Evolutionary conservation across 2,888 invertebrate species (phyloP).

Genomic region (Metalampra italica): DNA sequence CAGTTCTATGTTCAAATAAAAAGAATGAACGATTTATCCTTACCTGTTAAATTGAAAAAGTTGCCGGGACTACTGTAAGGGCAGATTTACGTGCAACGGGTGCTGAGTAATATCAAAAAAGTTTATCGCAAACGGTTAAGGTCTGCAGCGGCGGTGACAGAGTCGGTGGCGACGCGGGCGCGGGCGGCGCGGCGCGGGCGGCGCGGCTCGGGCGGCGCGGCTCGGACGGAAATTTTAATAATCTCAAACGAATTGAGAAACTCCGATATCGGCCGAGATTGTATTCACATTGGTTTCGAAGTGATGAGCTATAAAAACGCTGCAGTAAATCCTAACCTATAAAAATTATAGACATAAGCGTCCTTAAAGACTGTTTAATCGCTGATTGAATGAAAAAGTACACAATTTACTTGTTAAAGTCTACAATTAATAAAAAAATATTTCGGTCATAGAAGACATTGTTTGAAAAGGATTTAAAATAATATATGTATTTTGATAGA

Average conservation of each 20-base stretch:
- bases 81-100: constrained; percentile 72
- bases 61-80: constrained; percentile 70
- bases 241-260: constrained; percentile 53
- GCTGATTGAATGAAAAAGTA: too few relatives aligned
- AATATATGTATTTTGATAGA: too few relatives aligned
- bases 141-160: constrained; percentile 23
- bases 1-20: constrained; percentile 75
- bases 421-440: too few relatives aligned
- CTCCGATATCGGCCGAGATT: constrained; percentile 21
- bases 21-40: constrained; percentile 77
- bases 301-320: not conserved
- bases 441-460: too few relatives aligned
- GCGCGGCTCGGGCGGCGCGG: constrained; percentile 13
- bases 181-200: constrained; percentile 11
- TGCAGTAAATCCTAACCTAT: not conserved
- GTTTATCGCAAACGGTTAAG: constrained; percentile 62
- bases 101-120: constrained; percentile 76
- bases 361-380: too few relatives aligned
- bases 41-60: constrained; percentile 79
- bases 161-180: constrained; percentile 9
- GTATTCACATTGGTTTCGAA: not conserved
- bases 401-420: too few relatives aligned
- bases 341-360: too few relatives aligned
- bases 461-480: too few relatives aligned
- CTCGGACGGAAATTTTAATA: constrained; percentile 50